Percentiles rank a stretch among this genome's conserved stretches.
Conservation (phyloP, 2,797 vertebrate species). For the Champsocephalus gunnari region DNA sequence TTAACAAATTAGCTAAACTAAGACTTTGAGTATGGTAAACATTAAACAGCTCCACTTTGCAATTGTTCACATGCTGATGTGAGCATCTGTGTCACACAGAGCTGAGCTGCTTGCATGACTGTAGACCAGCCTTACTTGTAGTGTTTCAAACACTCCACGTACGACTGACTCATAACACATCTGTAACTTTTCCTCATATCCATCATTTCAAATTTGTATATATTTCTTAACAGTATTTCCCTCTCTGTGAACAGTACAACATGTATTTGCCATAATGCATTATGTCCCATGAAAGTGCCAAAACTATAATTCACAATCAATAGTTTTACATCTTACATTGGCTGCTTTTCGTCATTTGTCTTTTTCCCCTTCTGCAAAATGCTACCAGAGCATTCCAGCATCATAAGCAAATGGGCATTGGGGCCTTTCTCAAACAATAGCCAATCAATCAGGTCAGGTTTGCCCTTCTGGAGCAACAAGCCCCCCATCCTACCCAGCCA, state of each 20-base stretch:
- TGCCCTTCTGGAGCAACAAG: conserved; percentile 82
- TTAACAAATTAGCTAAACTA: neutral
- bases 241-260: neutral
- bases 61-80: neutral
- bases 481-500: conserved; percentile 67
- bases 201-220: neutral
- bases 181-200: neutral
- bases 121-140: neutral
- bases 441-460: conserved; percentile 81
- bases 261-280: conserved; percentile 34
- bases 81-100: neutral
- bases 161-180: too few relatives aligned
- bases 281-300: conserved; percentile 20
- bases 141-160: neutral
- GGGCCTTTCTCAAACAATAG: conserved; percentile 63
- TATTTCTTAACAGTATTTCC: neutral
- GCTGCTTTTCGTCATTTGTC: conserved; percentile 43
- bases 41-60: neutral
- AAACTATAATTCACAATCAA: conserved; percentile 10
- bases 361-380: conserved; percentile 41
- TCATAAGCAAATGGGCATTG: conserved; percentile 64
- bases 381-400: conserved; percentile 52
- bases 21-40: neutral
- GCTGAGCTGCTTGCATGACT: neutral
- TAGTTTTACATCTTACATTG: conserved; percentile 33